phyloP scores from a whole-genome alignment of 2,113 vertebrate species.

The Megaceryle maxima region DNA sequence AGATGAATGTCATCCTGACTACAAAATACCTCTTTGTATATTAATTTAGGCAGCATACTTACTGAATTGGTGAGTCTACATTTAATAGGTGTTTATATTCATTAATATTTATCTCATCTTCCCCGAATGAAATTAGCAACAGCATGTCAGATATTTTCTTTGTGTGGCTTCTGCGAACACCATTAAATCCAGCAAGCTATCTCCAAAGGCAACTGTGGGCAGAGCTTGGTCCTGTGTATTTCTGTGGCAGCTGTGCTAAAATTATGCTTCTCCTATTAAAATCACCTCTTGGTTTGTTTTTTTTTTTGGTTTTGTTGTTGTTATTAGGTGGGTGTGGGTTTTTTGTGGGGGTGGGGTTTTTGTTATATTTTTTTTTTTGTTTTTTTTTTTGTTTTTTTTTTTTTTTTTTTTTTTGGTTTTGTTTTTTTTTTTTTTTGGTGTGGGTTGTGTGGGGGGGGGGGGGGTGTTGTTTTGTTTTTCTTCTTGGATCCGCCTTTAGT shows the following conservation, averaged over 20 bases:
- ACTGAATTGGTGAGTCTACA: not conserved
- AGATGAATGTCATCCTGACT: not conserved
- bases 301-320: too few relatives aligned
- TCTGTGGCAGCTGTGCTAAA: slow-evolving; percentile 20
- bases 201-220: not conserved
- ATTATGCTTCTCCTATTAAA: not conserved
- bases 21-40: not conserved
- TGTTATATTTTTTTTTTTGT: too few relatives aligned
- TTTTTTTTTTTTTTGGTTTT: too few relatives aligned
- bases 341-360: too few relatives aligned
- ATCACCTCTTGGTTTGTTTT: not conserved
- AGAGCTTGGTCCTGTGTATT: not conserved
- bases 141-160: not conserved
- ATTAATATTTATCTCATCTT: slow-evolving; percentile 19
- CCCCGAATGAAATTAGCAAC: slow-evolving; percentile 18
- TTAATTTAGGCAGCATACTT: not conserved
- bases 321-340: too few relatives aligned
- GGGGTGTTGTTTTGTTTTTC: not conserved
- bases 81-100: slow-evolving; percentile 16
- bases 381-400: too few relatives aligned
- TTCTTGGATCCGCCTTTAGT: not conserved
- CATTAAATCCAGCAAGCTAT: not conserved
- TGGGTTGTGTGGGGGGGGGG: too few relatives aligned
- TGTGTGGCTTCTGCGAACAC: not conserved
- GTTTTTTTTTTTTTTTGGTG: too few relatives aligned